These are phyloP conservation scores for Harpagoxenus sublaevis DNA, from an alignment of 2,888 invertebrate genomes.

Conservation along the genomic window DNA sequence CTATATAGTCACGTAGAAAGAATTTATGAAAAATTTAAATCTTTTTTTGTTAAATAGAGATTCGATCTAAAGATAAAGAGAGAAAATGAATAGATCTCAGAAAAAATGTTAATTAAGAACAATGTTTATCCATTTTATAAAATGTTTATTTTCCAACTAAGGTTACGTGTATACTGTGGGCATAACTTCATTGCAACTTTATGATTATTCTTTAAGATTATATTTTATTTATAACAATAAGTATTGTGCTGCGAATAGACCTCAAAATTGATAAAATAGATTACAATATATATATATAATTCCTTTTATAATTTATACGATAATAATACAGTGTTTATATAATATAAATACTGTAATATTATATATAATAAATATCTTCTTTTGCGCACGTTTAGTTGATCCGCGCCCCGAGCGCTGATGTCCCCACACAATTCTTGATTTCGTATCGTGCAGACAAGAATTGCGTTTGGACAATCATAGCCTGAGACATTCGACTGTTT, in stretches of 20 bases:
- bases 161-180: background rate
- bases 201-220: background rate
- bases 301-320: background rate
- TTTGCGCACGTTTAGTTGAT: constrained; percentile 54
- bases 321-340: constrained; percentile 7
- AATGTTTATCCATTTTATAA: background rate
- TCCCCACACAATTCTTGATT: constrained; percentile 86
- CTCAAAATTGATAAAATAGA: background rate
- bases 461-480: constrained; percentile 87
- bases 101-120: background rate
- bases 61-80: background rate
- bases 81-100: background rate
- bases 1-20: background rate
- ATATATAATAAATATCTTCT: background rate
- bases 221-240: constrained; percentile 16
- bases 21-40: background rate
- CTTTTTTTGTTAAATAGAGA: background rate
- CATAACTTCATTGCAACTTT: background rate
- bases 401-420: constrained; percentile 85
- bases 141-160: background rate
- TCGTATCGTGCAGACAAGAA: constrained; percentile 84
- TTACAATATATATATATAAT: background rate
- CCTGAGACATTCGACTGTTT: constrained; percentile 81
- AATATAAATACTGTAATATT: constrained; percentile 3
- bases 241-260: background rate